Base-by-base conservation (phyloP, 2,113 vertebrate species). In the Martes martes region DNA sequence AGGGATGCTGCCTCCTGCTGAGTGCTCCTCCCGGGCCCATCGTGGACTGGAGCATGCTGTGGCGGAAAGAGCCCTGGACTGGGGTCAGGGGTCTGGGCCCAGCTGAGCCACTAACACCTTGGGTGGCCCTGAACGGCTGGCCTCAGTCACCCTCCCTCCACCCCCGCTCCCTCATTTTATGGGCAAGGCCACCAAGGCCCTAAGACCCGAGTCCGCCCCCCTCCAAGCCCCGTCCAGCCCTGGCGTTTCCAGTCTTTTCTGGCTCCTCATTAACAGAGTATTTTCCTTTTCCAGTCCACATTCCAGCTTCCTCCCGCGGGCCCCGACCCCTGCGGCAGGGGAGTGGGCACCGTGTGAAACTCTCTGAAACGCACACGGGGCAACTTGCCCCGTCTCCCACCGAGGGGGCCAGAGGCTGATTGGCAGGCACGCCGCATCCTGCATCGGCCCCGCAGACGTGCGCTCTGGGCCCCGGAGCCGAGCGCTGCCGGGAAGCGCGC, bases 241-340 rank as follows among this genome's bases (percentile, higher is more conserved):
- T 97, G 96, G 85, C 92, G 39, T 93, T 94, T 80, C 91, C 79
- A 88, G 69, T 61, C 84, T 94, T 63, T 89, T 82, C 95, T 63
- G 89, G 82, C 96, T 95, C 81, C 97, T 97, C 97, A 39, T 97
- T 97, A 97, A 89, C 15, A 4, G 71, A 33, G 83, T 76, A 39
- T 97, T 98, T 96, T 96, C 82, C 67, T 96, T 97, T 96, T 97
- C 97, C 96, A 97, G 15, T 69, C 89, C 7, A 1, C 91, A 95
- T 93, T 97, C 97, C 97, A 97, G 91, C 50, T 87, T 86, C 89
- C 89, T 97, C 95, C 81, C 9, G 4, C 1, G 96, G 80, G 96
- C 89, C 91, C 76, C 8, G 65, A 69, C 93, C 96, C 92, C 84
- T 73, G 90, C 92, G 94, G 97, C 96, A 73, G 90, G 89, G 94